Conservation (phyloP, 2,113 vertebrate genomes). For the Recurvirostra avosetta region DNA sequence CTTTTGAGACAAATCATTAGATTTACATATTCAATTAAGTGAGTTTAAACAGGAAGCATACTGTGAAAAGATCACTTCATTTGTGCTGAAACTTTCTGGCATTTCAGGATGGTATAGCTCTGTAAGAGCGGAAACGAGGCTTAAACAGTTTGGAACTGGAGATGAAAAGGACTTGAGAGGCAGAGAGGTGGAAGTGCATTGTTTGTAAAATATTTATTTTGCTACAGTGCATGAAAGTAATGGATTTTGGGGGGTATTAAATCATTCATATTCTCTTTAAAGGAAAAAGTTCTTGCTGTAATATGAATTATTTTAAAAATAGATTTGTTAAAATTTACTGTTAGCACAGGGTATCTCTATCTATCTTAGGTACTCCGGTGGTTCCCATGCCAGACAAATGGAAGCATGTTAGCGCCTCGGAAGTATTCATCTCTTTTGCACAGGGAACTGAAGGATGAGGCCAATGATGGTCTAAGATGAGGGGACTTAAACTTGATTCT, state of each 20-base stretch:
- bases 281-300: background rate
- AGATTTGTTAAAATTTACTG: background rate
- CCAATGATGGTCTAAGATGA: background rate
- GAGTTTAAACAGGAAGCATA: constrained; percentile 1
- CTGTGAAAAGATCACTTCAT: constrained; percentile 11
- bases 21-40: constrained; percentile 29
- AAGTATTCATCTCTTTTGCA: background rate
- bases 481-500: background rate
- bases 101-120: background rate
- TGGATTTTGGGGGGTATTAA: background rate
- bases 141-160: background rate
- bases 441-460: background rate
- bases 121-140: background rate
- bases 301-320: background rate
- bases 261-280: constrained; percentile 30
- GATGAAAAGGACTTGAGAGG: background rate
- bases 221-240: background rate
- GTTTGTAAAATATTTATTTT: constrained; percentile 31
- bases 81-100: constrained; percentile 3
- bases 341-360: background rate
- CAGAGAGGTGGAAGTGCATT: background rate
- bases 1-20: constrained; percentile 2
- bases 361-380: background rate
- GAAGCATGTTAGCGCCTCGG: background rate
- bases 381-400: background rate